Conservation (phyloP, 1,140 invertebrate genomes). For the Lepidurus apus region DNA sequence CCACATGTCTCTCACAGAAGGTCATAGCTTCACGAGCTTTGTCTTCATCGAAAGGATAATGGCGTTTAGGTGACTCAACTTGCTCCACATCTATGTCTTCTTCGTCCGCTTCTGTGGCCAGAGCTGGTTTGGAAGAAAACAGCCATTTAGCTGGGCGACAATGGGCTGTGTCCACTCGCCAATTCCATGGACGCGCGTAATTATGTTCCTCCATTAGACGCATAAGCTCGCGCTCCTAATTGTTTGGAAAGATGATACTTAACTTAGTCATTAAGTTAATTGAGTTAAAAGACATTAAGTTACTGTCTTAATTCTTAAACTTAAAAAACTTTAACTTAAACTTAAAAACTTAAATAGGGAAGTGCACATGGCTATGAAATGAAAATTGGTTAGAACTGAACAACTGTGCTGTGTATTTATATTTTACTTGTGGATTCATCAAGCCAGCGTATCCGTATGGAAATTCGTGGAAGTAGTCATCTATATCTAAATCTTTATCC, state of each 20-base stretch:
- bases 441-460: neutral
- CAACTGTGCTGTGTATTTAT: too few relatives aligned
- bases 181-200: slow-evolving; percentile 64
- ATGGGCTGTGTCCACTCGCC: slow-evolving; percentile 59
- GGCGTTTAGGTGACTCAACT: neutral
- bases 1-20: slow-evolving; percentile 62
- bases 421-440: neutral
- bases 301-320: too few relatives aligned
- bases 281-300: too few relatives aligned
- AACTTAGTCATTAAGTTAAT: too few relatives aligned
- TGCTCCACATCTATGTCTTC: slow-evolving; percentile 30
- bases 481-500: neutral
- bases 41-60: slow-evolving; percentile 53
- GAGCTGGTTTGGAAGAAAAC: slow-evolving; percentile 45
- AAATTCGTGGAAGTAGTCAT: neutral
- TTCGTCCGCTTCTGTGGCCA: slow-evolving; percentile 29
- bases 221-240: slow-evolving; percentile 43
- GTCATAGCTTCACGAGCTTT: slow-evolving; percentile 62
- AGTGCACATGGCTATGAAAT: too few relatives aligned
- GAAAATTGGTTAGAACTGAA: too few relatives aligned
- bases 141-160: slow-evolving; percentile 53
- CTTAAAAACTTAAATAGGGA: too few relatives aligned
- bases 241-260: too few relatives aligned
- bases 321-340: too few relatives aligned
- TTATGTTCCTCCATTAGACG: slow-evolving; percentile 56